Base-by-base conservation (phyloP, 2,888 invertebrate species). In the Globia sparganii region DNA sequence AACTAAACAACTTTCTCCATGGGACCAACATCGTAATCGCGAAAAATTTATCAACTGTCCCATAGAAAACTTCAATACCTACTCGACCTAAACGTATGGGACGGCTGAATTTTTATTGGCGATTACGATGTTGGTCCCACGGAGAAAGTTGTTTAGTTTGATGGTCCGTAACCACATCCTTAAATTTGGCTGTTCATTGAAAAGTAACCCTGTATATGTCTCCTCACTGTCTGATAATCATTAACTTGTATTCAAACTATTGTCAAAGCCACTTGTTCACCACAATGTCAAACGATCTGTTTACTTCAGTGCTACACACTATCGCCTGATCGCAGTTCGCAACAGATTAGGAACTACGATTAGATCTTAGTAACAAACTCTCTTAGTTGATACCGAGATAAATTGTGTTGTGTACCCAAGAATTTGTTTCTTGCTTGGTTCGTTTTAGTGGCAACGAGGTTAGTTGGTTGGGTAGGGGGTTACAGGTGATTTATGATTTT, bases 321-420 rank as follows among this genome's bases (percentile, higher is more conserved):
- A 79, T 86, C 88, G 49, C 71, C 75, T 62, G 67, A 88, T 88
- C 83, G 61, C 65, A 79, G 80, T 81, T 85, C 81, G 37, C 37
- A 87, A 87, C 83, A 88, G 88, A 88, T 87, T 87, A 85, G 69
- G 11, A 87, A 87, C 81, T 65, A 85, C 85, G 78, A 62, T 87
- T 81, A 86, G 74, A 68, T 73, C 83, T 75, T 73, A 83, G 69
- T 64, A 25, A 72, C 73, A 31, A 61, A 68, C 71, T 68, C 80
- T 71, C 64, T 69, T 56, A 53, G 65, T 72, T 77, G 77, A 70
- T 75, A 46, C 69, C 75, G 13, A 64, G 65, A 70, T 68, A 64
- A 72, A 85, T 80, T 62, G 69, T 72, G 15, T 80, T 62, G 69
- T 72, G 15, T 72, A 62, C 69, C 37, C 31, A 25, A 64, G 18